Percentiles rank a stretch among this genome's conserved stretches.
These are phyloP conservation scores for Molossus alvarezi DNA, from an alignment of 2,797 vertebrate genomes.

Conservation along the genomic window DNA sequence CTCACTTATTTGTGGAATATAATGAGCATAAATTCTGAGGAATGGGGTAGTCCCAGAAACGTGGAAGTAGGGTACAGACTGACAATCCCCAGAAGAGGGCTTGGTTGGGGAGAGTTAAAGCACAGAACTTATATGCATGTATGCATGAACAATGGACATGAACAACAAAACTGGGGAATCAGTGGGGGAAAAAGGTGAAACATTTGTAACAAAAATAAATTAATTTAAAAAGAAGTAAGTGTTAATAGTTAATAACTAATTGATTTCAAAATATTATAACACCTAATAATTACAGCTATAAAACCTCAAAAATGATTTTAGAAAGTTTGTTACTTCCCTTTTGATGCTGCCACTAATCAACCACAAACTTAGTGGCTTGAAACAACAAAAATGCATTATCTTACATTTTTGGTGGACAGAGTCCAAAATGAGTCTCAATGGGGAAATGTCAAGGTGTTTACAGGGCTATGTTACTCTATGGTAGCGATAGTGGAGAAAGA, in stretches of 20 bases:
- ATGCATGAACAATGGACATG: too few species aligned
- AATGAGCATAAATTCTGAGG: too few species aligned
- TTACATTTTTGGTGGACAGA: neutral
- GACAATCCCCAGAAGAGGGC: too few species aligned
- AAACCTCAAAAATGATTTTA: conserved; percentile 5
- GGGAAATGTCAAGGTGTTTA: neutral
- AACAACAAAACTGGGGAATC: too few species aligned
- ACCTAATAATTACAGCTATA: neutral
- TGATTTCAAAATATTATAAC: neutral
- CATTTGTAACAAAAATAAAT: too few species aligned
- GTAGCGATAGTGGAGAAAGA: neutral
- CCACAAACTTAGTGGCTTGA: neutral
- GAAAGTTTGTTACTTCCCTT: neutral
- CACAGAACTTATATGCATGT: too few species aligned
- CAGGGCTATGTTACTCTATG: neutral
- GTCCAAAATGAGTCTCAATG: neutral
- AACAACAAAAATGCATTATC: neutral
- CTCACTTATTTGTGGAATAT: too few species aligned
- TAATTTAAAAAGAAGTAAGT: neutral
- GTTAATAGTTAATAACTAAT: neutral
- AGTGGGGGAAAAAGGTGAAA: too few species aligned
- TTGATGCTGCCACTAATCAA: neutral
- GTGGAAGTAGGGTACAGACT: too few species aligned
- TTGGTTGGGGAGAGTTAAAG: too few species aligned
- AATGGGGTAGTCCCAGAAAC: too few species aligned